Base-by-base conservation (phyloP, 2,797 vertebrate species). In the Periophthalmus magnuspinnatus region DNA sequence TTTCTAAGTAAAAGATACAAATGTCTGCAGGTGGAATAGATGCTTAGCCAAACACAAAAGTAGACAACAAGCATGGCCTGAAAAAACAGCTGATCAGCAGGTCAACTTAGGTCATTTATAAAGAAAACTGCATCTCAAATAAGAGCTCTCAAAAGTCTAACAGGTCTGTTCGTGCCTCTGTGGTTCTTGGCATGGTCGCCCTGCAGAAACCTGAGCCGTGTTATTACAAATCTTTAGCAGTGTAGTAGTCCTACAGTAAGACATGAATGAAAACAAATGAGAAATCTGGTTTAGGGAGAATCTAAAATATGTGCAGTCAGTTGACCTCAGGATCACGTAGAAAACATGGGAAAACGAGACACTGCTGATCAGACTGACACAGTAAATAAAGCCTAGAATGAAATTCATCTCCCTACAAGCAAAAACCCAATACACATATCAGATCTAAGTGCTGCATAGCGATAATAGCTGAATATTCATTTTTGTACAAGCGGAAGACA, bases 401-500 rank as follows among this genome's bases (percentile, higher is more conserved):
- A 64, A 64, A 83, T 81, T 85, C 67, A 61, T 81, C 64, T 81
- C 66, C 77, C 68, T 67, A 73, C 61, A 72, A 68, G 59, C 72
- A 74, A 82, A 80, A 90, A 90, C 83, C 72, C 74, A 76, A 86
- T 75, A 86, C 72, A 70, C 70, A 68, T 82, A 89, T 86, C 87
- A 84, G 86, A 89, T 91, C 79, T 84, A 82, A 90, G 90, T 74
- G 85, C 82, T 65, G 82, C 58, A 82, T 81, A 81, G 83, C 65
- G 67, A 85, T 87, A 89, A 86, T 86, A 90, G 89, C 80, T 89
- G 85, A 90, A 93, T 90, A 90, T 91, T 91, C 82, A 91, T 90
- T 89, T 89, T 86, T 72, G 84, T 82, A 78, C 71, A 65, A 91
- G 89, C 81, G 86, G 86, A 91, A 92, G 86, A 91, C 88, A 92